Base-by-base conservation (phyloP, 2,113 vertebrate species). In the Amazona vittata region DNA sequence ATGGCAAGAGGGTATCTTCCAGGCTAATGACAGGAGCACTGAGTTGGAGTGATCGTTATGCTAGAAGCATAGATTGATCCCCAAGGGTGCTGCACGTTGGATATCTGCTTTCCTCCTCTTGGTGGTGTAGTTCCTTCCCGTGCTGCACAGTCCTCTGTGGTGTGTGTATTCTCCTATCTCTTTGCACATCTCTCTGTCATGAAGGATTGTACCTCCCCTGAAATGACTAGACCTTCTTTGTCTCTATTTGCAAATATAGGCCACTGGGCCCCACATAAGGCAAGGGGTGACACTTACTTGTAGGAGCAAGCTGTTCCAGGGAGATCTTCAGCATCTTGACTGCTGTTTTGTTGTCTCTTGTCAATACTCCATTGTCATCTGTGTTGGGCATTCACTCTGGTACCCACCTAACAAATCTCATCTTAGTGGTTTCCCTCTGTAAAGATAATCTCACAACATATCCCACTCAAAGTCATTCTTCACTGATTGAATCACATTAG, bases 111-210 rank as follows among this genome's bases (percentile, higher is more conserved):
- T 83, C 44, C 41, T 82, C 16, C 6, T 4, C n/a, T 15, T 0
- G 0, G 18, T 71, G 25, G 3, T 47, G 28, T 9, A 10, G 31
- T 22, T 49, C 46, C 28, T 37, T 22, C 59, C 74, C 0, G 0
- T 57, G 64, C 29, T 60, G 15, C 6, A 3, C 44, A 55, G 41
- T 41, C 31, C 71, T 67, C 41, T 26, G 18, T 37, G 64, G 46
- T 0, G 0, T 17, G 11, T 0, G 0, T 29, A 1, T 14, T n/a
- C 53, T 86, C 25, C 59, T 53, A 17, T 29, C 57, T 55, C 65
- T 55, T 64, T 84, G 77, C 37, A 12, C 2, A 1, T 12, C 43
- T 59, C 55, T 31, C 47, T 74, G 0, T 29, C 52, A 11, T 8
- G 28, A 53, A 25, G 20, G 18, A 4, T 49, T 47, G n/a, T 63